Conservation (phyloP, 2,113 vertebrate species). For the Pao palembangensis region DNA sequence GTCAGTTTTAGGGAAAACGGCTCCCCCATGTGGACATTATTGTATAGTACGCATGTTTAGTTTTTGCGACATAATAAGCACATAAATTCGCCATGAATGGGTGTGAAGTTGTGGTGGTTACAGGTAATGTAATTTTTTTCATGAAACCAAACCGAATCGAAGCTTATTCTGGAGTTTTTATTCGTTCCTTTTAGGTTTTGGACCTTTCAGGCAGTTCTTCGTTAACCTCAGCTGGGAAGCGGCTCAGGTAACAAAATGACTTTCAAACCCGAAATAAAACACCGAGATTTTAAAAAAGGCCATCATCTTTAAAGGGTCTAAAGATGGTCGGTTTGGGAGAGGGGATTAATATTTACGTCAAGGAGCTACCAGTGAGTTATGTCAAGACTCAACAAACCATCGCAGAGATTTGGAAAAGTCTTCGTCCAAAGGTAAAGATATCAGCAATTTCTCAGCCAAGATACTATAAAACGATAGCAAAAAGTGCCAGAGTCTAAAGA, state of each 20-base stretch:
- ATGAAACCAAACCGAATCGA: not conserved
- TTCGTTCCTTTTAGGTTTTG: slow-evolving; percentile 64
- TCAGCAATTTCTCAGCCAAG: not conserved
- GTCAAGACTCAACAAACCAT: slow-evolving; percentile 70
- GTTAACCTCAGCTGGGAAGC: slow-evolving; percentile 84
- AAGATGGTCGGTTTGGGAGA: slow-evolving; percentile 73
- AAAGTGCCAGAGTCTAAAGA: not conserved
- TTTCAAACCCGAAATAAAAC: not conserved
- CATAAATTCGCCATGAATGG: slow-evolving; percentile 14
- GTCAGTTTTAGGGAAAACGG: slow-evolving; percentile 17
- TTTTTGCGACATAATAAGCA: not conserved
- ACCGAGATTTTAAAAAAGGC: not conserved
- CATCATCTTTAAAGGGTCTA: slow-evolving; percentile 65
- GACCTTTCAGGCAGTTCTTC: slow-evolving; percentile 80
- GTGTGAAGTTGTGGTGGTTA: slow-evolving; percentile 41
- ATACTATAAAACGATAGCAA: not conserved
- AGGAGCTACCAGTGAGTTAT: slow-evolving; percentile 81
- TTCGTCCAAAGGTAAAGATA: slow-evolving; percentile 76
- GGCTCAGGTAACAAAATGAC: slow-evolving; percentile 74
- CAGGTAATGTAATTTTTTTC: slow-evolving; percentile 31
- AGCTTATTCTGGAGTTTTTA: not conserved
- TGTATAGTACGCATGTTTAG: not conserved
- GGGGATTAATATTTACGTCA: slow-evolving; percentile 52
- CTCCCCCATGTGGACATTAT: slow-evolving; percentile 48
- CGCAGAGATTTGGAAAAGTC: slow-evolving; percentile 75